Base-by-base conservation (phyloP, 2,797 vertebrate genomes). In the Eupleurogrammus muticus region DNA sequence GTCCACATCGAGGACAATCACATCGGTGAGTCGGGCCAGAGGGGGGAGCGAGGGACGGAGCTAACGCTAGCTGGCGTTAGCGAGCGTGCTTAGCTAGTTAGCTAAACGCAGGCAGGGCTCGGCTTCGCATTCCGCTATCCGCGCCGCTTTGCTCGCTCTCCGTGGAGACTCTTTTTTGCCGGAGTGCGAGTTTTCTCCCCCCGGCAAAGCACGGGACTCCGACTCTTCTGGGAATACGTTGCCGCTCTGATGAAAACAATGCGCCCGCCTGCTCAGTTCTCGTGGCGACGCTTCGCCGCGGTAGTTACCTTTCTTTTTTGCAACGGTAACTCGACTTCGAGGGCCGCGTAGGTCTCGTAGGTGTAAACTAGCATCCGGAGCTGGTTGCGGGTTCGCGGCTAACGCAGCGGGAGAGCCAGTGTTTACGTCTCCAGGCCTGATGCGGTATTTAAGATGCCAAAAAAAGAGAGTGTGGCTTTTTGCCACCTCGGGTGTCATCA, bases 1-100 rank as follows among this genome's bases (percentile, higher is more conserved):
- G 97, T 96, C 88, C 97, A 99, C 94, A 99, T 99, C 92, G 97
- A 99, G 88, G 97, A 98, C 92, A 97, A 94, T 93, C 97, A 98
- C 92, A 99, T 99, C 94, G 97, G 97, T 99, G 90, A 95, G 83
- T 85, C 66, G 70, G 88, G 79, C 82, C 80, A 5, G 70, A 91
- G 94, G 93, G 78, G 87, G 70, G 28, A 28, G 28, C 3, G 28
- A 28, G 38, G 40, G 73, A 35, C 66, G 55, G 59, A 56, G 87
- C 81, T 72, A 78, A 58, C 4, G 84, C 80, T 83, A 88, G 76
- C 81, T 34, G 72, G 5, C 9, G 2, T 6, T 59, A 73, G 88
- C 83, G 83, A 80, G 79, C 64, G 4, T 10, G 46, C 56, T 16
- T 16, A 71, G 89, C 87, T 83, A 81, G 87, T 65, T 88, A 87